Conservation (phyloP, 2,888 invertebrate genomes). For the Caenorhabditis virilis region DNA sequence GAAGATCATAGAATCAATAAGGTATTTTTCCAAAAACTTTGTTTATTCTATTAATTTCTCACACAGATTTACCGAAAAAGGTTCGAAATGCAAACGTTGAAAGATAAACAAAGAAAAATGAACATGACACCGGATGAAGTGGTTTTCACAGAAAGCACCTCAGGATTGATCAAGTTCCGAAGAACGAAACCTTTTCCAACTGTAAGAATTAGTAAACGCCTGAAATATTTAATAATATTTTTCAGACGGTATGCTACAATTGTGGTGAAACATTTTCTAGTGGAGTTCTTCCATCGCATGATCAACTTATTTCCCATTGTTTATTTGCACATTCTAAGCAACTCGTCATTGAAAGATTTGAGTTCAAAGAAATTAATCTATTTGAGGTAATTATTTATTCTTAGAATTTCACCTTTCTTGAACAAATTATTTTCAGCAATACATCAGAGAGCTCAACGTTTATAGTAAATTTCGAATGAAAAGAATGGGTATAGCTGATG, state of each 20-base stretch:
- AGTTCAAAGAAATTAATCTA: slow-evolving; percentile 36
- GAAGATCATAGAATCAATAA: slow-evolving; percentile 36
- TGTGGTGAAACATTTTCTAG: slow-evolving; percentile 30
- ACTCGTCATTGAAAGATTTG: slow-evolving; percentile 39
- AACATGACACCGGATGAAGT: slow-evolving; percentile 40
- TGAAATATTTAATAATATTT: not conserved
- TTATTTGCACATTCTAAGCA: slow-evolving; percentile 24
- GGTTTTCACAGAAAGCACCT: slow-evolving; percentile 20
- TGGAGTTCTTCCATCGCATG: slow-evolving; percentile 39
- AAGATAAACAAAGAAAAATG: slow-evolving; percentile 33
- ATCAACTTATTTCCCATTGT: slow-evolving; percentile 38
- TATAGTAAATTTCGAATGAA: slow-evolving; percentile 29
- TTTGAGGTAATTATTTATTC: slow-evolving; percentile 31
- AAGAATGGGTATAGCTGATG: slow-evolving; percentile 41
- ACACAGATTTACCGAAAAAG: slow-evolving; percentile 39
- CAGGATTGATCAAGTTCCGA: slow-evolving; percentile 19
- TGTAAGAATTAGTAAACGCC: slow-evolving; percentile 11
- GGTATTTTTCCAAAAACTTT: not conserved
- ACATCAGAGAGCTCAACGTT: slow-evolving; percentile 34
- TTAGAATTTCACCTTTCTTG: not conserved
- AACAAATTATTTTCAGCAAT: slow-evolving; percentile 29
- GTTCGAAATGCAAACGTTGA: slow-evolving; percentile 36
- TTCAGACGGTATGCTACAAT: slow-evolving; percentile 42
- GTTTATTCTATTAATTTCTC: no score
- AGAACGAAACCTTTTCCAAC: slow-evolving; percentile 46